Evolutionary conservation across 2,113 vertebrate genomes (phyloP).

Genomic region (Gnathonemus echidnorhynchus): DNA sequence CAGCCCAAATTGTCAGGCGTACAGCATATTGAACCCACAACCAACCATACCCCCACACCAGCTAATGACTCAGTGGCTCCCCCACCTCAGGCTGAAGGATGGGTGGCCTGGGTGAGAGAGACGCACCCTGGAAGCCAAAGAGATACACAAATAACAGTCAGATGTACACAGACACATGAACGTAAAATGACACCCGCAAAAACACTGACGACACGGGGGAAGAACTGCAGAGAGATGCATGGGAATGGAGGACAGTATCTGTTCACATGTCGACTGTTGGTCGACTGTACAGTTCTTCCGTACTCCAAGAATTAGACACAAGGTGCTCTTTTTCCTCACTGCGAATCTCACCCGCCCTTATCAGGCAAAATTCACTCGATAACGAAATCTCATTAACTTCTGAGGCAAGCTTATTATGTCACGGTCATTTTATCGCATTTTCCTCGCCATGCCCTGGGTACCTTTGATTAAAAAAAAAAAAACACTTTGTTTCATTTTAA

Average conservation of each 20-base stretch:
- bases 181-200: not conserved
- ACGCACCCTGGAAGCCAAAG: not conserved
- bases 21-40: not conserved
- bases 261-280: not conserved
- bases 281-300: too few species aligned
- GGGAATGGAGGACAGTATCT: not conserved
- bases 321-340: not conserved
- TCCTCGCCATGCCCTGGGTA: not conserved
- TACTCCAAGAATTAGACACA: not conserved
- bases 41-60: not conserved
- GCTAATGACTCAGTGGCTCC: not conserved
- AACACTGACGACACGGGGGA: not conserved
- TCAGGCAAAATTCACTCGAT: not conserved
- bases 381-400: constrained; percentile 3
- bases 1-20: not conserved
- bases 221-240: not conserved
- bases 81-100: not conserved
- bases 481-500: not conserved
- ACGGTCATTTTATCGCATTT: not conserved
- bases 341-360: not conserved
- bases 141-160: not conserved
- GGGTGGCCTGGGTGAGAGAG: not conserved
- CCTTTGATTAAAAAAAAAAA: not conserved
- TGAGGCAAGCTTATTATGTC: not conserved
- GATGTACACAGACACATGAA: not conserved